phyloP scores from a whole-genome alignment of 2,888 invertebrate genomes.

The Pantelozetes paolii region DNA sequence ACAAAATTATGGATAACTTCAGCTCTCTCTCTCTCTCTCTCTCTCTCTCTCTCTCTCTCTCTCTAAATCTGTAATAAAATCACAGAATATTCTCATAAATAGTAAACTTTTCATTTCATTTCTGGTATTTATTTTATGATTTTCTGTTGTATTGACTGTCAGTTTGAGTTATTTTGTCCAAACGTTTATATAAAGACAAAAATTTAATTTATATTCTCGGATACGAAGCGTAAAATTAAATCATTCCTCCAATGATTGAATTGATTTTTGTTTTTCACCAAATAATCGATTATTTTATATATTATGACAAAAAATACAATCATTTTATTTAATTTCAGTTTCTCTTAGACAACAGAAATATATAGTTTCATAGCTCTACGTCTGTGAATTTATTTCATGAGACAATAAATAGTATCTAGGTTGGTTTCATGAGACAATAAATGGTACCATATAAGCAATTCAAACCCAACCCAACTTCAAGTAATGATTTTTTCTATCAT shows the following conservation, averaged over 20 bases:
- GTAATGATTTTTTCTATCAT: no score
- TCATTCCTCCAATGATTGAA: not conserved
- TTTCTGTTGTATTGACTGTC: not conserved
- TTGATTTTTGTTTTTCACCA: not conserved
- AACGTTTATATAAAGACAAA: no score
- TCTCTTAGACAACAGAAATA: no score
- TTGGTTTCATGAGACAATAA: no score
- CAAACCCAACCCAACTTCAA: no score
- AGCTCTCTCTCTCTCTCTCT: not conserved
- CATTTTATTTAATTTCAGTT: not conserved
- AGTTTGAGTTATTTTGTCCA: not conserved
- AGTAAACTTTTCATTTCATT: not conserved
- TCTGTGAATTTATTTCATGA: no score
- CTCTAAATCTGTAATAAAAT: not conserved
- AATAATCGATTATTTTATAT: not conserved
- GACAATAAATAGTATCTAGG: no score
- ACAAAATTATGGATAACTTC: not conserved
- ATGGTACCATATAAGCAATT: no score
- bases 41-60: slow-evolving; percentile 6
- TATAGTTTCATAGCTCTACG: no score
- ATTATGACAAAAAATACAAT: not conserved
- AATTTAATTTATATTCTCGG: not conserved
- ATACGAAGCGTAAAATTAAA: not conserved
- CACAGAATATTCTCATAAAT: not conserved
- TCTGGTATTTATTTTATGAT: not conserved